A percentile compares a stretch with the other conserved stretches of the same genome.
phyloP scores from a whole-genome alignment of 1,140 invertebrate genomes.

The Heliconius nattereri region DNA sequence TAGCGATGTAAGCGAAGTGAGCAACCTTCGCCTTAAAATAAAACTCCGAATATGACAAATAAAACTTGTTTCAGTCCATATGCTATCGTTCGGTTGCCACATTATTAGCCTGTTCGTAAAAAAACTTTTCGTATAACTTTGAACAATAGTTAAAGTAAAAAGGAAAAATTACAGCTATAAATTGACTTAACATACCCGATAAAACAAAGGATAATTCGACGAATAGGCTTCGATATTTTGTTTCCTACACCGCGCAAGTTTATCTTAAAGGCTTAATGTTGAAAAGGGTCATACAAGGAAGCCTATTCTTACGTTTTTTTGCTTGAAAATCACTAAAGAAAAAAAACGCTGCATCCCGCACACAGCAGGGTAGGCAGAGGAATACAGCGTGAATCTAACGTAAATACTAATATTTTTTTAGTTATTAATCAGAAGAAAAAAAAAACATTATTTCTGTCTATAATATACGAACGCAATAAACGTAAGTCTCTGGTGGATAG shows the following conservation, averaged over 20 bases:
- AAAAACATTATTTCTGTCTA: no score
- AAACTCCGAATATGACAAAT: not conserved
- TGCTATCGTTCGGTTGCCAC: not conserved
- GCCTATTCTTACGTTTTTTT: not conserved
- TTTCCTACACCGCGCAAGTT: not conserved
- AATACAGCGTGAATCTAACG: no score
- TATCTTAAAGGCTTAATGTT: conserved; percentile 14
- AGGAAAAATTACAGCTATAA: conserved; percentile 59
- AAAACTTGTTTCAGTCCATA: not conserved
- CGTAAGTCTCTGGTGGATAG: not conserved
- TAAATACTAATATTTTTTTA: no score
- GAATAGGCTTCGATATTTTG: conserved; percentile 37
- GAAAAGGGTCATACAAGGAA: not conserved
- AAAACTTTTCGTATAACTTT: conserved; percentile 22
- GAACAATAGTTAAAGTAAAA: conserved; percentile 46
- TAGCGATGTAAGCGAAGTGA: no score
- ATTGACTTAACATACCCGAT: conserved; percentile 56
- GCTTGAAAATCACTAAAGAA: not conserved
- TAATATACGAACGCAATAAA: not conserved
- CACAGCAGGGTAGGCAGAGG: no score
- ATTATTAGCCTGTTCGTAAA: not conserved
- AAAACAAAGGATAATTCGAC: conserved; percentile 50
- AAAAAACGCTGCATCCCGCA: no score
- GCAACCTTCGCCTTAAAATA: no score
- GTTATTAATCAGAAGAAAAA: no score